Evolutionary conservation across 2,888 invertebrate species (phyloP).

Genomic region (Carabus problematicus): DNA sequence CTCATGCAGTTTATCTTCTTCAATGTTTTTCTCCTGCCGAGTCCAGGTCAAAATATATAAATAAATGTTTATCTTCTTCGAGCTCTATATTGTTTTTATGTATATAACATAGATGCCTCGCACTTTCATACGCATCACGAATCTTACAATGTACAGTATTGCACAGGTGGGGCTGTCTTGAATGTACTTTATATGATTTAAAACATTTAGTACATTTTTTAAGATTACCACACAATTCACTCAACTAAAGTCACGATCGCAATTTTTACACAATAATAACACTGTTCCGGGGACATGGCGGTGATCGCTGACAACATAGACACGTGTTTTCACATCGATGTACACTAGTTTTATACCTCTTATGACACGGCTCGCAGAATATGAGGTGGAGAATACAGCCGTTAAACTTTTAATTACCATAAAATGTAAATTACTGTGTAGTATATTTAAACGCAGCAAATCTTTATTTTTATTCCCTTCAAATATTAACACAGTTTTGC

Average conservation of each 20-base stretch:
- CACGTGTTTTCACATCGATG: conserved; percentile 42
- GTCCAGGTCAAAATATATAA: conserved; percentile 10
- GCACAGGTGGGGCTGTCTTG: background rate
- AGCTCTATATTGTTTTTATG: background rate
- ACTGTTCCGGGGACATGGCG: conserved; percentile 21
- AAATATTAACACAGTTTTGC: conserved; percentile 26
- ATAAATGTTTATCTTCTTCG: background rate
- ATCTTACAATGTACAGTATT: background rate
- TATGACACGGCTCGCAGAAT: conserved; percentile 44
- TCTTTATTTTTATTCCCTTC: too few species aligned
- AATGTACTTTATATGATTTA: background rate
- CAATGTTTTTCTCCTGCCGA: too few species aligned
- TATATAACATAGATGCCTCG: background rate
- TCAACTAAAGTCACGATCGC: conserved; percentile 21
- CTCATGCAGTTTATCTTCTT: too few species aligned
- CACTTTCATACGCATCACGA: background rate
- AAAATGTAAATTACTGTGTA: too few species aligned
- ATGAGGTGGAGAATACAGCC: too few species aligned
- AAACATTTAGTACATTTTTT: background rate
- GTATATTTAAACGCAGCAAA: too few species aligned
- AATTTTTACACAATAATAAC: conserved; percentile 13
- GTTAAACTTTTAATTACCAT: too few species aligned
- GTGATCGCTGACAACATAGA: too few species aligned
- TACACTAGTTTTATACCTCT: conserved; percentile 42
- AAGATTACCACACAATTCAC: background rate